Evolutionary conservation across 37 sponge, comb jelly and placozoan species (phyloP).

Genomic region (Halichondria panicea): DNA sequence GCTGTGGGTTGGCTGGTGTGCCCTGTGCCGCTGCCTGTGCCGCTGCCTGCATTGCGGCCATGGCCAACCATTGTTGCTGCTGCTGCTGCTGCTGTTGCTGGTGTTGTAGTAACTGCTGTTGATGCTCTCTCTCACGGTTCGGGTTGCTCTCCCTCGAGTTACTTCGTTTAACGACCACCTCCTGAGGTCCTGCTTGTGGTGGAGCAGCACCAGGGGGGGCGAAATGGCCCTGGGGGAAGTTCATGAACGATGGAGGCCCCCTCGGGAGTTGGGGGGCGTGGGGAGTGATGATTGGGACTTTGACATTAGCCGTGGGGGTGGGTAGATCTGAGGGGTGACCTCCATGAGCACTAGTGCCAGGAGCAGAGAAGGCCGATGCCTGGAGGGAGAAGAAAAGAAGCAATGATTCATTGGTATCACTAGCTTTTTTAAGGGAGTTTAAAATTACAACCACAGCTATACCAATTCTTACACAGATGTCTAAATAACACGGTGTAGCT

Average conservation of each 20-base stretch:
- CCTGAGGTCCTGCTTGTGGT: neutral
- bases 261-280: constrained; percentile 60
- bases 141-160: neutral
- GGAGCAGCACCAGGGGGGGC: constrained; percentile 12
- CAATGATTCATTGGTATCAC: neutral
- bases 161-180: neutral
- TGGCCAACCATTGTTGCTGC: constrained; percentile 2
- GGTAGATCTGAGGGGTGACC: neutral
- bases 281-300: constrained; percentile 49
- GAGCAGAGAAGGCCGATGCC: neutral
- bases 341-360: constrained; percentile 10
- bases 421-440: neutral
- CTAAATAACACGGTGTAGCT: neutral
- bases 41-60: neutral
- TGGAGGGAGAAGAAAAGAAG: neutral
- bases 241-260: constrained; percentile 27
- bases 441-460: neutral
- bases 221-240: neutral
- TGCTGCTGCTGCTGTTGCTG: constrained; percentile 37
- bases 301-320: constrained; percentile 2
- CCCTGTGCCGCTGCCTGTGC: too few species aligned
- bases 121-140: neutral
- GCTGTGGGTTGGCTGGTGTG: too few species aligned
- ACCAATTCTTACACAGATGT: neutral
- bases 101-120: constrained; percentile 17